These are phyloP conservation scores for Aleiodes testaceus DNA, from an alignment of 2,888 invertebrate genomes.

Conservation along the genomic window DNA sequence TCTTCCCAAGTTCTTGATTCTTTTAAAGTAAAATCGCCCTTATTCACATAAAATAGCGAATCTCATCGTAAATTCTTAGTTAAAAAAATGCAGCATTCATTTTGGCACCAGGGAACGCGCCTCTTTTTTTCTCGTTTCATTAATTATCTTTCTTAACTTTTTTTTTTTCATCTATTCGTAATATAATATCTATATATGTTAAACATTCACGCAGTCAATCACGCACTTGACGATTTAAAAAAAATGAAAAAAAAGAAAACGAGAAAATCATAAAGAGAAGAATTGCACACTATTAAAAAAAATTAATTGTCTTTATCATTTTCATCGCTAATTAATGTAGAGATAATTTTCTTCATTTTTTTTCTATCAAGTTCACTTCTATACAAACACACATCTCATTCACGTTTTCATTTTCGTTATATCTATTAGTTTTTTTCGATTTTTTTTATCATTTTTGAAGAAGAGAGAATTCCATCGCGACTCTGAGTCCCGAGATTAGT, in stretches of 20 bases:
- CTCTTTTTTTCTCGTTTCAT: conserved; percentile 48
- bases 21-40: conserved; percentile 52
- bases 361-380: conserved; percentile 45
- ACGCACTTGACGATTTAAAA: conserved; percentile 67
- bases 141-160: conserved; percentile 48
- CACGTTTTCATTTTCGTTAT: conserved; percentile 23
- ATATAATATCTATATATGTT: conserved; percentile 65
- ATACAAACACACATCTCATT: conserved; percentile 54
- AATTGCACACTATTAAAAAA: conserved; percentile 49
- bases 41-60: conserved; percentile 48
- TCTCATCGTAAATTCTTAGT: conserved; percentile 43
- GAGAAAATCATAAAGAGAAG: background rate
- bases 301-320: conserved; percentile 43
- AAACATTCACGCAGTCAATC: conserved; percentile 72
- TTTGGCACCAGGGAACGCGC: conserved; percentile 68
- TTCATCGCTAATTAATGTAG: background rate
- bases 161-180: conserved; percentile 55
- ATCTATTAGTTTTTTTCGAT: conserved; percentile 35
- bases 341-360: conserved; percentile 35
- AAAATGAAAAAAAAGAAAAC: background rate
- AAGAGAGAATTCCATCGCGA: conserved; percentile 33
- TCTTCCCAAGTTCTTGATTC: conserved; percentile 49
- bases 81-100: conserved; percentile 25
- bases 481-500: conserved; percentile 10
- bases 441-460: conserved; percentile 38